Percentiles rank a stretch among this genome's conserved stretches.
Conservation (phyloP, 2,888 invertebrate species). For the Diarsia dahlii region DNA sequence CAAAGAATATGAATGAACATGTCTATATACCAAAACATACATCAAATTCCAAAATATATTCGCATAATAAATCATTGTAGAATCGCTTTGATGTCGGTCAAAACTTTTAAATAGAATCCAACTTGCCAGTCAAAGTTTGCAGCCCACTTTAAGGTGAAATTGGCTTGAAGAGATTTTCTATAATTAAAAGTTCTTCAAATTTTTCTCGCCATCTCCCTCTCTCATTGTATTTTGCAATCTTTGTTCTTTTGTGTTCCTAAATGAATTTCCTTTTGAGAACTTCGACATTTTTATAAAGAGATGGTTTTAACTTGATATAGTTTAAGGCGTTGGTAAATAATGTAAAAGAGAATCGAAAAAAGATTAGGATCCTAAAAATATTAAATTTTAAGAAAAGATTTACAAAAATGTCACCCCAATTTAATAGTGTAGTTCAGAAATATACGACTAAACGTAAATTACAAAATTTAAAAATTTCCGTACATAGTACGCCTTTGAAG, state of each 20-base stretch:
- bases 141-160: conserved; percentile 69
- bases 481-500: conserved; percentile 57
- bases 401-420: not conserved
- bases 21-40: conserved; percentile 14
- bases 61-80: conserved; percentile 74
- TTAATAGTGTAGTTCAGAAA: not conserved
- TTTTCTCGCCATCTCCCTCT: conserved; percentile 61
- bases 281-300: conserved; percentile 18
- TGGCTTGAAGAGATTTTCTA: conserved; percentile 72
- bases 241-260: conserved; percentile 59
- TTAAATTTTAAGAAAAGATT: not conserved
- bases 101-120: conserved; percentile 77
- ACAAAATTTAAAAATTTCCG: conserved; percentile 40
- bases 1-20: not conserved
- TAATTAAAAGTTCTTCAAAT: conserved; percentile 76
- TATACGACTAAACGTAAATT: conserved; percentile 21
- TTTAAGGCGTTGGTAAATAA: not conserved
- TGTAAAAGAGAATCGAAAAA: not conserved
- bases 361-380: not conserved
- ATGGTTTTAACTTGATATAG: conserved; percentile 1
- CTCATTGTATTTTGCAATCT: conserved; percentile 57
- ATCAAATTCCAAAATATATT: conserved; percentile 57
- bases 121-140: conserved; percentile 70
- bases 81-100: conserved; percentile 70
- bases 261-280: conserved; percentile 44